Evolutionary conservation across 1,140 invertebrate genomes (phyloP).

Genomic region (Drosophila nigrodunni): DNA sequence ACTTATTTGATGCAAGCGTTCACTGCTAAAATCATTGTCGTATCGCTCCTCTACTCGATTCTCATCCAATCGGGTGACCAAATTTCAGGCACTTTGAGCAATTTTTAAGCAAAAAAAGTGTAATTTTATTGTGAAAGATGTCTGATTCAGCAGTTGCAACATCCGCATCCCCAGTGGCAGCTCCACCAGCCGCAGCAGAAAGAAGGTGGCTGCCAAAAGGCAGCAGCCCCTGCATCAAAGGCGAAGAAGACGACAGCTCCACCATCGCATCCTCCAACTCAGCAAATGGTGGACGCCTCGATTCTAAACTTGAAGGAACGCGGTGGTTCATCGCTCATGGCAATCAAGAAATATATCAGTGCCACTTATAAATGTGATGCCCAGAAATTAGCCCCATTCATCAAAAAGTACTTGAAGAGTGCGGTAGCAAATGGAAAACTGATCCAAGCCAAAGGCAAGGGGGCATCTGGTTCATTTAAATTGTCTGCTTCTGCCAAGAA

Average conservation of each 20-base stretch:
- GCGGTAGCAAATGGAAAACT: constrained; percentile 85
- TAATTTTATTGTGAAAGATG: constrained; percentile 32
- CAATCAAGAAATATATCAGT: constrained; percentile 88
- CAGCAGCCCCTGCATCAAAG: constrained; percentile 42
- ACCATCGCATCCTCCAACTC: constrained; percentile 85
- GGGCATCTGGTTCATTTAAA: constrained; percentile 88
- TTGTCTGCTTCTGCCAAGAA: constrained; percentile 71
- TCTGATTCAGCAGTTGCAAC: constrained; percentile 46
- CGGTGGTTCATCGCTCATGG: constrained; percentile 87
- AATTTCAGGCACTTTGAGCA: no score
- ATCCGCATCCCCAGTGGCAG: constrained; percentile 39
- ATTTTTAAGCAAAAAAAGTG: background rate
- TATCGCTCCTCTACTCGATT: constrained; percentile 9
- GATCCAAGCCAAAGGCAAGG: constrained; percentile 87
- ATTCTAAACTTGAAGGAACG: constrained; percentile 87
- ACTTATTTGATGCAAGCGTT: constrained; percentile 1
- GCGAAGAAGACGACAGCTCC: constrained; percentile 85
- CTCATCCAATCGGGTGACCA: constrained; percentile 3
- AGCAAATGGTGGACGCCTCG: constrained; percentile 87
- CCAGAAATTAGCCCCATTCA: constrained; percentile 87
- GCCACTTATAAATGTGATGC: constrained; percentile 86
- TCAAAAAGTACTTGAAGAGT: constrained; percentile 87
- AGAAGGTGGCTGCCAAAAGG: constrained; percentile 41
- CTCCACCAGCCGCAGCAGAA: constrained; percentile 23
- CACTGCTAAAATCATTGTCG: background rate